Base-by-base conservation (phyloP, 2,888 invertebrate genomes). In the Bellardia pandia region DNA sequence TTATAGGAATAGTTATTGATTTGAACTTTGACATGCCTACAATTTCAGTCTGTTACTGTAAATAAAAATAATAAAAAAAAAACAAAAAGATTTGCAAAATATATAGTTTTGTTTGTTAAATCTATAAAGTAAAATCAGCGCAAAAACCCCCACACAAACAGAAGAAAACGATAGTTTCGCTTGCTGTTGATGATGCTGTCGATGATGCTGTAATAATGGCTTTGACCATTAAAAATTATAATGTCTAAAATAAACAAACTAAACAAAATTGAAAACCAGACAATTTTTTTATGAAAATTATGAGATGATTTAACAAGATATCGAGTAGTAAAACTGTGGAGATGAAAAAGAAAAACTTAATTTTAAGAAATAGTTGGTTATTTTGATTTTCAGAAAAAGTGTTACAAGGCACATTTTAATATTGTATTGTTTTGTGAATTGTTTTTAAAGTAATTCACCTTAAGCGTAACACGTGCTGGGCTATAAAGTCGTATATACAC, bases 221-320 rank as follows among this genome's bases (percentile, higher is more conserved):
- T 86, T 86, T 86, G 86, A 86, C 86, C 84, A 86, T 86, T 86
- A 77, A 86, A 86, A 86, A 79, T 79, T 86, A 72, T 82, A 82
- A 82, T 83, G 76, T 86, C 66, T 79, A 66, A 76, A 86, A 64
- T 76, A 72, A 83, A 79, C 75, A 85, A 75, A 81, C 33, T 42
- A 64, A n/a, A 64, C 2, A 45, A 53, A 33, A 58, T 51, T 16
- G 16, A 37, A 45, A 37, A 53, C 9, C 11, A 23, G 14, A 53
- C 51, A 78, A 58, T 62, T 62, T 71, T 51, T 74, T 42, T 75
- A 53, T 56, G 60, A 80, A 80, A 74, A 84, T 77, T 84, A 60
- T 48, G 58, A 86, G 84, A 86, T 86, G 51, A 74, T 81, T 84
- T 84, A 64, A 74, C 71, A 23, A 84, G 86, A 84, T 86, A 86